phyloP scores from a whole-genome alignment of 2,113 vertebrate genomes.

The Tragulus kanchil region DNA sequence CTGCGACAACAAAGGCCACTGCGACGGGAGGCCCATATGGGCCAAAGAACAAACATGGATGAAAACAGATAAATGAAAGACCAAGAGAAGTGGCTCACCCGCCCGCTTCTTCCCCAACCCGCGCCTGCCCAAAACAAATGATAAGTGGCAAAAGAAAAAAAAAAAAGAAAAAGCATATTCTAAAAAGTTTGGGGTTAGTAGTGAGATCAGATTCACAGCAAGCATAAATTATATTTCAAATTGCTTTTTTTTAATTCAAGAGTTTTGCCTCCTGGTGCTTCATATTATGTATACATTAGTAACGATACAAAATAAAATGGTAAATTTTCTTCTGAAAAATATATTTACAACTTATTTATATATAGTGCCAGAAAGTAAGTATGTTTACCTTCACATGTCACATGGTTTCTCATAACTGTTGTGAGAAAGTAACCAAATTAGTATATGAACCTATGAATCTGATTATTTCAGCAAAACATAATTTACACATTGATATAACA shows the following conservation, averaged over 20 bases:
- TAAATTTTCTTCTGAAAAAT: neutral
- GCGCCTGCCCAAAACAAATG: too few species aligned
- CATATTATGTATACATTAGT: neutral
- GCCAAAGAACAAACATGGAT: too few species aligned
- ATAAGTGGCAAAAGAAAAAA: too few species aligned
- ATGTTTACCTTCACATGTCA: neutral
- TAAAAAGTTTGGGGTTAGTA: neutral
- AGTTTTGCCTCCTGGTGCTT: neutral
- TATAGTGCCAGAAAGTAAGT: neutral
- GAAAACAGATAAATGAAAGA: too few species aligned
- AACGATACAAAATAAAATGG: neutral
- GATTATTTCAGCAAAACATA: neutral
- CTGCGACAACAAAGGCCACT: too few species aligned
- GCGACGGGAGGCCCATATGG: too few species aligned
- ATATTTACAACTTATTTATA: neutral
- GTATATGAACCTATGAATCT: neutral
- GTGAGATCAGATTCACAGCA: neutral
- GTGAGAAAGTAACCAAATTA: neutral
- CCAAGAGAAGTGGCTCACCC: too few species aligned
- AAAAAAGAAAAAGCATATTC: neutral
- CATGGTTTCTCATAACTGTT: neutral
- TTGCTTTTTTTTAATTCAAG: neutral
- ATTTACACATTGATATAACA: neutral
- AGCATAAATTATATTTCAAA: neutral
- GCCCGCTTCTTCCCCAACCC: too few species aligned